Percentiles rank a stretch among this genome's conserved stretches.
Evolutionary conservation across 2,888 invertebrate species (phyloP).

Genomic region (Hylaea fasciaria): DNA sequence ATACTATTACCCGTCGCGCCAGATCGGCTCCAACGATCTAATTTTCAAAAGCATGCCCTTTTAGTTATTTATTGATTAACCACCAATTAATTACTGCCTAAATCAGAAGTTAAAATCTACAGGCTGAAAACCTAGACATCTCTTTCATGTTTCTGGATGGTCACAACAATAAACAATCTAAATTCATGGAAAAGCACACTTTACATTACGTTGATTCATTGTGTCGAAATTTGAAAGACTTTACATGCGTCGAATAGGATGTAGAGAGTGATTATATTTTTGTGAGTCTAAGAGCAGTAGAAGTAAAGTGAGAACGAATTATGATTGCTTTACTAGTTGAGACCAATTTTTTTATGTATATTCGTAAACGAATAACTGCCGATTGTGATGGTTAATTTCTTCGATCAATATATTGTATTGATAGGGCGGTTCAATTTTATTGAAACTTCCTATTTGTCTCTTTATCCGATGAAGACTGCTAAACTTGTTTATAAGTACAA

Average conservation of each 20-base stretch:
- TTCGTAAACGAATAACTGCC: slow-evolving; percentile 32
- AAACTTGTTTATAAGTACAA: slow-evolving; percentile 12
- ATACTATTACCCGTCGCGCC: slow-evolving; percentile 31
- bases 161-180: too few species aligned
- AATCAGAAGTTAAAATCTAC: too few species aligned
- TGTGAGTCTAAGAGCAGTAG: slow-evolving; percentile 43
- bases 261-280: slow-evolving; percentile 6
- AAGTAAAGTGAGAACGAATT: slow-evolving; percentile 65
- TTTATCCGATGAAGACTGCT: slow-evolving; percentile 7
- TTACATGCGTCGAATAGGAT: not conserved
- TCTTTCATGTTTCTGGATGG: too few species aligned
- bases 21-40: slow-evolving; percentile 3
- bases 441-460: slow-evolving; percentile 19
- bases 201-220: too few species aligned
- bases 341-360: slow-evolving; percentile 39
- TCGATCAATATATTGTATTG: too few species aligned
- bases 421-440: slow-evolving; percentile 23
- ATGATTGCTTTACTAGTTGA: slow-evolving; percentile 63
- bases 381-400: too few species aligned
- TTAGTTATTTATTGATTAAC: too few species aligned
- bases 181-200: too few species aligned
- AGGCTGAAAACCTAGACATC: too few species aligned
- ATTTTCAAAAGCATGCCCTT: too few species aligned
- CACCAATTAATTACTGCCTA: too few species aligned
- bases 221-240: too few species aligned